Evolutionary conservation across 37 sponge, comb jelly and placozoan species (phyloP), one percentile per base, ranked within the genome.

Genomic region (Corticium candelabrum): DNA sequence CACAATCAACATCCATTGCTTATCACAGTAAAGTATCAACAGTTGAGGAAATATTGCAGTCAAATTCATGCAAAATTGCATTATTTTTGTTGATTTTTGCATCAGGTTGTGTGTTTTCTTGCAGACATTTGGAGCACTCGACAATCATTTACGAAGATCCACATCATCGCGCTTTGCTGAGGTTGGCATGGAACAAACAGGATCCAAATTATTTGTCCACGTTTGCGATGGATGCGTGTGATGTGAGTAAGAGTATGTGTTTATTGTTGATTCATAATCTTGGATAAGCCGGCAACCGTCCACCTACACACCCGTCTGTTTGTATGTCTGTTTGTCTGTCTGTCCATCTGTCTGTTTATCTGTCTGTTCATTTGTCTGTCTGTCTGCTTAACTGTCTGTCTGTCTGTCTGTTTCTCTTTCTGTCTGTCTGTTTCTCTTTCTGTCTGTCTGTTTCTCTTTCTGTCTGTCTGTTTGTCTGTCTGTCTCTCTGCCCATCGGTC

Each of bases 181-280:
- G 96, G 31, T 83, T 96, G 2, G 74, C 82, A 15, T 96, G 96
- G 96, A 96, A 96, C 79, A 92, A 87, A 71, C 96, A 96, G 57
- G 96, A 96, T 41, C 85, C 93, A 5, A 96, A 96, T 80, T 96
- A 96, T 82, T 85, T 96, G n/a, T 88, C 93, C 31, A 88, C 96
- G 0, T 85, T 96, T 41, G 86, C 93, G 0, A 83, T 92, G 74
- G 93, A 96, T 2, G 86, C 83, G 33, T 30, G 80, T 29, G 97
- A 93, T 76, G 95, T 94, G 67, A 43, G 79, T 4, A n/a, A 50
- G 27, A 4, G 79, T 3, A 3, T 75, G 56, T 43, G 56, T 43
- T 43, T 5, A 43, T 11, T 21, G 56, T 11, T 5, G 11, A 5
- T 43, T 43, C 11, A 5, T 43, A 21, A 5, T 43, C n/a, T n/a